phyloP scores from a whole-genome alignment of 2,113 vertebrate species.

The Zonotrichia leucophrys region DNA sequence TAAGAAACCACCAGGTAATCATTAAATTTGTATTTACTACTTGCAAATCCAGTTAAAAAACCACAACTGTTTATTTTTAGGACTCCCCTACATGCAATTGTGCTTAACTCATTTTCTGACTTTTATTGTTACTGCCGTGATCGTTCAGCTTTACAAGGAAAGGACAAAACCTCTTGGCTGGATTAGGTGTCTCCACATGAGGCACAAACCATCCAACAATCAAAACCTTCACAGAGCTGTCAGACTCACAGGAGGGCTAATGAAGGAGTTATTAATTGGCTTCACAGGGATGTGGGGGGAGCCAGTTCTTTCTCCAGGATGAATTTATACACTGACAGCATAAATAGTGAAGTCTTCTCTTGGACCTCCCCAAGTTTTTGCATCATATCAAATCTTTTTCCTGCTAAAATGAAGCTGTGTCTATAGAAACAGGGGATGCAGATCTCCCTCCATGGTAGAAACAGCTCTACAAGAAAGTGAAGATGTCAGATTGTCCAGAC shows the following conservation, averaged over 20 bases:
- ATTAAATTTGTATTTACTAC: background rate
- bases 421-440: background rate
- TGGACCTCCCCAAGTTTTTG: background rate
- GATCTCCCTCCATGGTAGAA: fast-evolving
- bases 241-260: background rate
- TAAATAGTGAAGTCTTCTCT: background rate
- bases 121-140: background rate
- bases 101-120: background rate
- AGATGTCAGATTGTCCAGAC: background rate
- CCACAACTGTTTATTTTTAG: background rate
- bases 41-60: background rate
- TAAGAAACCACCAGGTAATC: background rate
- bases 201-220: background rate
- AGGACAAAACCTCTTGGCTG: background rate
- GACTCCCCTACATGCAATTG: background rate
- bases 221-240: background rate
- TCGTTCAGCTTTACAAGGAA: background rate
- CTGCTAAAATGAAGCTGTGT: background rate
- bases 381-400: background rate
- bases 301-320: background rate
- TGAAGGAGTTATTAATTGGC: background rate
- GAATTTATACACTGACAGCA: background rate
- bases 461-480: background rate
- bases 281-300: fast-evolving
- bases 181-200: background rate